Percentiles rank a stretch among this genome's conserved stretches.
Evolutionary conservation across 2,113 vertebrate species (phyloP).

Genomic region (Gobio gobio): DNA sequence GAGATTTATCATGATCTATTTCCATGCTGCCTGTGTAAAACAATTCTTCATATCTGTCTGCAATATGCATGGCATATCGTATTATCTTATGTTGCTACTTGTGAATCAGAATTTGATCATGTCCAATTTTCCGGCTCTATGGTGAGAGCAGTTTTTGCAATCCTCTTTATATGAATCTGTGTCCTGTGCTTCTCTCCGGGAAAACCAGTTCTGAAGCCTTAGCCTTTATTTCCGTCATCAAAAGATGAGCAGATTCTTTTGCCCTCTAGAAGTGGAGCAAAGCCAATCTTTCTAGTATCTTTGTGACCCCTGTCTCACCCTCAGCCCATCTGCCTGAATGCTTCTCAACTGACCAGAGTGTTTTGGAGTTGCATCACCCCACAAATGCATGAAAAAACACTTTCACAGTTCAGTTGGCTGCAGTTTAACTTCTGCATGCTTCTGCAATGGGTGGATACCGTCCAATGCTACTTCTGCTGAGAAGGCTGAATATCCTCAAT

Average conservation of each 20-base stretch:
- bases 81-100: neutral
- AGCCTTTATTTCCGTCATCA: neutral
- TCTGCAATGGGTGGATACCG: neutral
- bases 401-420: constrained; percentile 34
- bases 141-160: constrained; percentile 3
- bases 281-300: constrained; percentile 18
- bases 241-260: constrained; percentile 1
- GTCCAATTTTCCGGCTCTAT: neutral
- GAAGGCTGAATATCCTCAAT: neutral
- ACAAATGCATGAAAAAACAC: constrained; percentile 23
- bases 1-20: constrained; percentile 29
- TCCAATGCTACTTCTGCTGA: constrained; percentile 27
- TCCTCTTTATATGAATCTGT: neutral
- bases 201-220: neutral
- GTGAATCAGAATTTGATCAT: constrained; percentile 17
- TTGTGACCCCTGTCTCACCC: constrained; percentile 13
- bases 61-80: constrained; percentile 16
- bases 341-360: constrained; percentile 31
- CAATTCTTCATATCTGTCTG: constrained; percentile 13
- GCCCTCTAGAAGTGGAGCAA: constrained; percentile 33
- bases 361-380: constrained; percentile 16
- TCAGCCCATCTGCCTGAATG: constrained; percentile 47
- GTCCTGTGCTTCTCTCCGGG: neutral
- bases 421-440: constrained; percentile 3
- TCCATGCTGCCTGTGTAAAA: constrained; percentile 24